These are phyloP conservation scores for Epistrophe eligans DNA, from an alignment of 2,888 invertebrate genomes.

Conservation along the genomic window DNA sequence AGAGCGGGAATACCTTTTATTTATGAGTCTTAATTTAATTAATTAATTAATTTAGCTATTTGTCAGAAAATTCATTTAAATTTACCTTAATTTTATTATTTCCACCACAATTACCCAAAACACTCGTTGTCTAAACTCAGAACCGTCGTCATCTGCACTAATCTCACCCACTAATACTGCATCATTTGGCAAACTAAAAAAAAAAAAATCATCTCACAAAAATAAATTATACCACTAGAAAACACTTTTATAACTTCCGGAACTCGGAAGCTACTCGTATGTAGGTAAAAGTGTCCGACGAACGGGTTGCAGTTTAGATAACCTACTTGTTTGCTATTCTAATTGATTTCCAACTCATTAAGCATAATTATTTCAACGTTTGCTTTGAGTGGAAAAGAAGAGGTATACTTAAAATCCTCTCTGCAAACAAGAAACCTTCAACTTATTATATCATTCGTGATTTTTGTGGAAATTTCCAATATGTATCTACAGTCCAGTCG, in stretches of 20 bases:
- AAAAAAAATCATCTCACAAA: background rate
- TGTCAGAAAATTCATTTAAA: background rate
- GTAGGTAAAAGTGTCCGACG: background rate
- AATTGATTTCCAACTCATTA: slow-evolving; percentile 75
- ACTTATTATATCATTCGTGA: background rate
- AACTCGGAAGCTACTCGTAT: background rate
- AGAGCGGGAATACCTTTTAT: background rate
- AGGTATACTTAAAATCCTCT: slow-evolving; percentile 15
- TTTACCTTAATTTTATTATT: slow-evolving; percentile 6
- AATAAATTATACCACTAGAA: background rate
- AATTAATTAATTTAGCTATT: background rate
- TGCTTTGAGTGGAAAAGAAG: slow-evolving; percentile 28
- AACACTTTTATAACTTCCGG: background rate
- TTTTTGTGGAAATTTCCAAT: background rate
- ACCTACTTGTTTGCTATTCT: slow-evolving; percentile 59
- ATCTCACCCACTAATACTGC: background rate
- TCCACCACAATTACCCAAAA: background rate
- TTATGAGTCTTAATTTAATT: too few relatives aligned
- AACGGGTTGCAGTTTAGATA: slow-evolving; percentile 7
- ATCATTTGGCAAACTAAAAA: too few relatives aligned
- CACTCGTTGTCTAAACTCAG: background rate
- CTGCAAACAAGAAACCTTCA: background rate
- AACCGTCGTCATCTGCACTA: background rate
- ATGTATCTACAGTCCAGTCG: background rate
- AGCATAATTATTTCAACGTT: slow-evolving; percentile 61